Evolutionary conservation across 2,888 invertebrate genomes (phyloP).

Genomic region (Schizaphis graminum): DNA sequence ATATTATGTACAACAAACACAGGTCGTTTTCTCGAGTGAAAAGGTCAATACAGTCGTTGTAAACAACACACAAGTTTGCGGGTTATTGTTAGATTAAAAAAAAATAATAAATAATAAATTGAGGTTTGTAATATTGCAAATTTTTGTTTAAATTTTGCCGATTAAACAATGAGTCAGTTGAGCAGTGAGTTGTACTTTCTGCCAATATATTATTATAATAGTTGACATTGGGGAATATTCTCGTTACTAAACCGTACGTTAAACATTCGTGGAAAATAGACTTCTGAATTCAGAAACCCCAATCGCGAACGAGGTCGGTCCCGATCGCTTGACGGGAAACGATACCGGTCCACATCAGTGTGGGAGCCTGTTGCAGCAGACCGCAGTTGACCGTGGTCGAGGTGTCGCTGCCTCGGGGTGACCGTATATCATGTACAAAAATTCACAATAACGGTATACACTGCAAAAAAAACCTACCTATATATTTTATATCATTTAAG

Average conservation of each 20-base stretch:
- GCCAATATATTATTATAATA: not conserved
- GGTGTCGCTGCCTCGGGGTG: constrained; percentile 20
- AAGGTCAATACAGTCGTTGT: not conserved
- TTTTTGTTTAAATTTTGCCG: not conserved
- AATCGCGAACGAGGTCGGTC: not conserved
- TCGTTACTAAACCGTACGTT: not conserved
- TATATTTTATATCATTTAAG: not conserved
- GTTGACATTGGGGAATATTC: not conserved
- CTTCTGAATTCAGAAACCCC: not conserved
- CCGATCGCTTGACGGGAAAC: not conserved
- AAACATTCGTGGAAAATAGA: not conserved
- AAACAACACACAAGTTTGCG: not conserved
- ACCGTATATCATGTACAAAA: not conserved
- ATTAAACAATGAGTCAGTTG: not conserved
- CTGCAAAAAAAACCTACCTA: not conserved
- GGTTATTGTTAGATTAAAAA: not conserved
- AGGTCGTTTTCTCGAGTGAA: not conserved
- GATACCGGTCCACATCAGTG: not conserved
- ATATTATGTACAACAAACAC: not conserved
- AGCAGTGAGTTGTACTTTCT: not conserved
- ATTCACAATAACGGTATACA: not conserved
- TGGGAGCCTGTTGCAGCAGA: not conserved
- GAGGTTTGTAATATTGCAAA: not conserved
- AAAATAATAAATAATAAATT: not conserved
- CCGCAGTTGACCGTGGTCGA: constrained; percentile 27